phyloP scores from a whole-genome alignment of 2,113 vertebrate species.

The Odontophorus gujanensis region DNA sequence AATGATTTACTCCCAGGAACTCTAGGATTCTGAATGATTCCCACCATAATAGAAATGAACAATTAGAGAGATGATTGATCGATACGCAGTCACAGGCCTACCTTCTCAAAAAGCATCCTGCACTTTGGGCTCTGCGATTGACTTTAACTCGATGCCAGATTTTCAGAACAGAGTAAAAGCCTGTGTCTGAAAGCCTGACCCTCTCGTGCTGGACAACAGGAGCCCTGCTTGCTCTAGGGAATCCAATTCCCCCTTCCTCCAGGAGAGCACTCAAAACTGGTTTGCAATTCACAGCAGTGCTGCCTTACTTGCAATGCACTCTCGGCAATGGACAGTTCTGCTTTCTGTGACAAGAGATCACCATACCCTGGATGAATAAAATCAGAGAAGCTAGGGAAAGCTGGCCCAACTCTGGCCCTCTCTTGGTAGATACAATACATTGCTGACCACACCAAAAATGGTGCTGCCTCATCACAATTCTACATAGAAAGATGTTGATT shows the following conservation, averaged over 20 bases:
- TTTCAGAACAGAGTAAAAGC: neutral
- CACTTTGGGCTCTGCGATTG: neutral
- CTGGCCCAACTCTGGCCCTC: neutral
- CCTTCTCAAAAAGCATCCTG: constrained; percentile 3
- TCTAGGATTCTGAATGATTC: constrained; percentile 69
- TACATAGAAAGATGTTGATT: neutral
- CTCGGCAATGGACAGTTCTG: neutral
- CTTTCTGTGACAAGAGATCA: neutral
- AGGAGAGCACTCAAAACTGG: neutral
- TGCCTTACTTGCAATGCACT: neutral
- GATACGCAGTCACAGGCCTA: neutral
- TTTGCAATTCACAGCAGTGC: neutral
- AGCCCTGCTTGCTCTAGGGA: neutral
- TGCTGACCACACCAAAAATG: neutral
- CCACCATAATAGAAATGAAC: constrained; percentile 64
- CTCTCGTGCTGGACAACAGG: neutral
- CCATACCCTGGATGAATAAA: neutral
- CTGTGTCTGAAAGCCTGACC: neutral
- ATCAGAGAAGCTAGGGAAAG: neutral
- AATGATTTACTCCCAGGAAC: constrained; percentile 72
- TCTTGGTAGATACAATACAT: neutral
- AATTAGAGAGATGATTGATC: constrained; percentile 72
- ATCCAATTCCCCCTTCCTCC: neutral
- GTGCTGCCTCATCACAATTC: neutral
- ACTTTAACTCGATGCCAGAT: neutral